Base-by-base conservation (phyloP, 2,888 invertebrate genomes). In the Bombylius major region DNA sequence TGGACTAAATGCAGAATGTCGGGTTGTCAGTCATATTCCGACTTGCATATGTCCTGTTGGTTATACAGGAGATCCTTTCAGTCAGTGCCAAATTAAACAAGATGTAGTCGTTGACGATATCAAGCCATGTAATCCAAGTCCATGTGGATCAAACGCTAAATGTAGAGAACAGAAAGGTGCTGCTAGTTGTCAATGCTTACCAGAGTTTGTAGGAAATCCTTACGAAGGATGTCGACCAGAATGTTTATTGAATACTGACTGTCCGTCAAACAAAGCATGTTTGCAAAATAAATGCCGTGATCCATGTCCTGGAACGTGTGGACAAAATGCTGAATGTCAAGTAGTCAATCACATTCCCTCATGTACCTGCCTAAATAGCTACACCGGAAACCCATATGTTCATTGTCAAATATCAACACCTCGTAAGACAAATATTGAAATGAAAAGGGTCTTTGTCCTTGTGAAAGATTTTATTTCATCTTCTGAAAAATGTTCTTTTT, bases 281-380 rank as follows among this genome's bases (percentile, higher is more conserved):
- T 76, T 84, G 50, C 80, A 80, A 61, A 84, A 83, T 62, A 86
- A 84, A 73, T 89, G 89, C 68, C 77, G 79, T 68, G 85, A 89
- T 73, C 89, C 89, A 23, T 89, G 89, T 64, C 84, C 84, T 11
- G 87, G 87, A 64, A 82, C 83, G 5, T 89, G 89, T 67, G 87
- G 87, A 4, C 78, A 80, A 62, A 85, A 86, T 64, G 84, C 87
- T 13, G 75, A 80, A 52, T 89, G 89, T 66, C 82, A 84, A 73
- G 86, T 86, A 8, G 76, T 85, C 7, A 86, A 85, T 65, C 85
- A 87, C 73, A 66, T 88, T 64, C 83, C 86, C 57, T 75, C 79
- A 44, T 83, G 88, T 65, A 83, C 77, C 58, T 89, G 89, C 68
- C 73, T 79, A n/a, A 68, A 76, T 54, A 85, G 86, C 50, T 87